Evolutionary conservation across 2,113 vertebrate genomes (phyloP).

Genomic region (Rostratula benghalensis): DNA sequence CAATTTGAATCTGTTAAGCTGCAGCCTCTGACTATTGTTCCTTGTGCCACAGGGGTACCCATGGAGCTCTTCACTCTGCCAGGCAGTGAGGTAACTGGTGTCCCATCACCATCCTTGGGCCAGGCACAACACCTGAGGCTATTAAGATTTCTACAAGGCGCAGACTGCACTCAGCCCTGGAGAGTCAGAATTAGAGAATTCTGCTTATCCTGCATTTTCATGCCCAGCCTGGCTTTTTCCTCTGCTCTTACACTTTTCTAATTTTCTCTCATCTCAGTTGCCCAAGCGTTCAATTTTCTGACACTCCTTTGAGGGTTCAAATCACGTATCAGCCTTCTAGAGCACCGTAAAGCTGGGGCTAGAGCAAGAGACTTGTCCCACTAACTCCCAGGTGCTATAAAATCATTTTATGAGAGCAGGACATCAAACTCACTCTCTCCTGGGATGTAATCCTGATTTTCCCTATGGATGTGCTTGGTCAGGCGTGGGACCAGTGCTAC

Average conservation of each 20-base stretch:
- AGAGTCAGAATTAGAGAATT: not conserved
- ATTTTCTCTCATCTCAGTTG: not conserved
- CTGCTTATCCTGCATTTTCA: not conserved
- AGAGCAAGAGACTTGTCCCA: not conserved
- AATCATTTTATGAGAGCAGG: not conserved
- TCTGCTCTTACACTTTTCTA: not conserved
- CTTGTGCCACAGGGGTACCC: not conserved
- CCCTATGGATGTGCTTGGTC: conserved; percentile 91
- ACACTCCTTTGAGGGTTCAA: not conserved
- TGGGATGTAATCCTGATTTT: conserved; percentile 94
- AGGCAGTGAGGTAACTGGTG: not conserved
- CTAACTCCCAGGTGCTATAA: not conserved
- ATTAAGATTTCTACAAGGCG: not conserved
- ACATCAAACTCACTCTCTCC: conserved; percentile 89
- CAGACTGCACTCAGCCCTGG: not conserved
- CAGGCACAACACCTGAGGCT: not conserved
- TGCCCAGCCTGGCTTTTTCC: not conserved
- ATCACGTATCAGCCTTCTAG: not conserved
- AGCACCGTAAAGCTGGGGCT: not conserved
- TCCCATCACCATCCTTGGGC: not conserved
- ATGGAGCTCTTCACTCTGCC: not conserved
- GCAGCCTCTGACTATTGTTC: not conserved
- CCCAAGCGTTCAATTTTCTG: not conserved
- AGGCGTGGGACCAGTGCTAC: conserved; percentile 93
- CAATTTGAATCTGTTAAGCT: not conserved